Percentiles rank a stretch among this genome's conserved stretches.
Conservation (phyloP, 2,797 vertebrate species). For the Epinephelus malabaricus region DNA sequence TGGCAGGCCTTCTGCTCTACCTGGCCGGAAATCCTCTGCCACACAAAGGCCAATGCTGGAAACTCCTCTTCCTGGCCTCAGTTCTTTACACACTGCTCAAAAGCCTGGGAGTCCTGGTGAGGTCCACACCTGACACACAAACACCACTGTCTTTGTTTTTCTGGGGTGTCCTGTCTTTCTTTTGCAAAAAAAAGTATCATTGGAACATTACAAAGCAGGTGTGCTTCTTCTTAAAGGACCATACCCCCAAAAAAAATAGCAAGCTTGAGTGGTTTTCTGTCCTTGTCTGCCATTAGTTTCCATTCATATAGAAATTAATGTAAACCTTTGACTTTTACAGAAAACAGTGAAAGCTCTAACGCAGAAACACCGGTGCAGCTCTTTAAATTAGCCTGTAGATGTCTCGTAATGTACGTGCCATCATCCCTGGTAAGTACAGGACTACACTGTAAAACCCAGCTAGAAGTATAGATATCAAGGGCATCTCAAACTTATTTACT, state of each 20-base stretch:
- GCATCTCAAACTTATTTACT: neutral
- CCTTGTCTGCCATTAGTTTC: neutral
- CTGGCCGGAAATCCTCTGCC: conserved; percentile 33
- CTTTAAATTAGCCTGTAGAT: neutral
- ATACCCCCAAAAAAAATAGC: no score
- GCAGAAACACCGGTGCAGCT: neutral
- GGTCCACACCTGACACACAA: conserved; percentile 22
- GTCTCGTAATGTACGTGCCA: neutral
- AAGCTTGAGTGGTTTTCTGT: neutral
- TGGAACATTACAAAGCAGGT: neutral
- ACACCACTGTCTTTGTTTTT: neutral
- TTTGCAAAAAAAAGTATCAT: neutral
- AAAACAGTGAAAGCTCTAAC: neutral
- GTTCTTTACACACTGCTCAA: conserved; percentile 60
- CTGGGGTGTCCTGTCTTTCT: neutral
- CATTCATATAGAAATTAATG: neutral
- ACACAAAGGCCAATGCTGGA: conserved; percentile 28
- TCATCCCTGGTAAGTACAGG: neutral
- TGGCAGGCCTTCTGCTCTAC: conserved; percentile 57
- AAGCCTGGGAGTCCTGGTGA: conserved; percentile 74
- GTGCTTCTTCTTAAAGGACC: neutral
- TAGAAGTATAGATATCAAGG: neutral
- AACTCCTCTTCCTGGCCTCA: conserved; percentile 45
- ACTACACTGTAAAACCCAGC: neutral
- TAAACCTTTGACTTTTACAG: neutral